Evolutionary conservation across 92 coral and sea anemone genomes (phyloP).

Genomic region (Phenganax marumi): DNA sequence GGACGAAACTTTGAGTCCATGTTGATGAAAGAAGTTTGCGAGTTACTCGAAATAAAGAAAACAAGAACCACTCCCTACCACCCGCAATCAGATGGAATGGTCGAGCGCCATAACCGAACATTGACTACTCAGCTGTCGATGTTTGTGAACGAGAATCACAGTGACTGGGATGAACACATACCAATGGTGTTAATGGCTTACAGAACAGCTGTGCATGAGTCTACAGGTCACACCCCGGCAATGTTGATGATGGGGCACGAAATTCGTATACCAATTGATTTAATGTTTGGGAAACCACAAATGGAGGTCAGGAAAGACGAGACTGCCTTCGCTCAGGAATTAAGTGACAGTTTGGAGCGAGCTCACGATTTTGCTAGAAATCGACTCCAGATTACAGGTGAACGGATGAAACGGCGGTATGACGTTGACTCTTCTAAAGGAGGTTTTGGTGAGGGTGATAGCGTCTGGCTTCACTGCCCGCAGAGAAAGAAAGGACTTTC

Average conservation of each 20-base stretch:
- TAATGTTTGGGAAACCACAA: neutral
- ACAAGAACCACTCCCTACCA: slow-evolving; percentile 44
- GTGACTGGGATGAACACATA: slow-evolving; percentile 58
- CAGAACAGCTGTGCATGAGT: slow-evolving; percentile 51
- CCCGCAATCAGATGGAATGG: too few species aligned
- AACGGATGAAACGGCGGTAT: slow-evolving; percentile 30
- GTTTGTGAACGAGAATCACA: slow-evolving; percentile 46
- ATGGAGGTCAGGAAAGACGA: neutral
- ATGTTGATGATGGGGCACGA: slow-evolving; percentile 32
- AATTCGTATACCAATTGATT: slow-evolving; percentile 24
- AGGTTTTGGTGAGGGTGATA: too few species aligned
- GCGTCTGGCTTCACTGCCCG: too few species aligned
- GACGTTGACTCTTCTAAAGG: slow-evolving; percentile 23
- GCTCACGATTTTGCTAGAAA: slow-evolving; percentile 39
- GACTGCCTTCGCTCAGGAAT: slow-evolving; percentile 25
- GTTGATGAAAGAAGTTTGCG: neutral
- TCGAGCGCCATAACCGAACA: too few species aligned
- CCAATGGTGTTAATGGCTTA: slow-evolving; percentile 55
- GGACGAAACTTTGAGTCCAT: neutral
- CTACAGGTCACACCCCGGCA: slow-evolving; percentile 41
- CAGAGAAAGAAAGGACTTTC: too few species aligned
- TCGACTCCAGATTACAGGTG: slow-evolving; percentile 25
- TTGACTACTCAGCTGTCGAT: slow-evolving; percentile 37
- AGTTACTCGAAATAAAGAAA: neutral
- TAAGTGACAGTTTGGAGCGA: slow-evolving; percentile 22